Conservation (phyloP, 2,797 vertebrate species). For the Psittacula derbiana region DNA sequence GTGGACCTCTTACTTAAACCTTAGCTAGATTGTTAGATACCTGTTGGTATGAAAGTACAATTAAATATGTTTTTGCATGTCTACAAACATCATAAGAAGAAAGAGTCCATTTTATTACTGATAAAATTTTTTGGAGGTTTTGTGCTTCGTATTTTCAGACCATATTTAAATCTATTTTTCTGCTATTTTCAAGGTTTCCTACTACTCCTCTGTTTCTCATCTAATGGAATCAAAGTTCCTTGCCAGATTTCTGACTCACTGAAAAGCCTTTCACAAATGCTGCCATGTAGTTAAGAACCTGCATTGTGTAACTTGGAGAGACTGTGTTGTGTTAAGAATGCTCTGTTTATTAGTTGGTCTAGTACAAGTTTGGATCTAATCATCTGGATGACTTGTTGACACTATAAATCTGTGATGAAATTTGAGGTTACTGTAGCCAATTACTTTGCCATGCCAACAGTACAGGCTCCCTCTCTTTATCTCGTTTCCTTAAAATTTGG, state of each 20-base stretch:
- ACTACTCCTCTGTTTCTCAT: slow-evolving; percentile 16
- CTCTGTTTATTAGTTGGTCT: slow-evolving; percentile 25
- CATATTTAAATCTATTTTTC: not conserved
- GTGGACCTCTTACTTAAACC: not conserved
- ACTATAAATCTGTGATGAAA: slow-evolving; percentile 25
- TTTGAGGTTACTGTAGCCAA: not conserved
- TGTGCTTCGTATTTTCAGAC: not conserved
- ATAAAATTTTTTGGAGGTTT: not conserved
- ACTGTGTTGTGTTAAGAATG: slow-evolving; percentile 20
- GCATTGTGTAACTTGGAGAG: slow-evolving; percentile 44
- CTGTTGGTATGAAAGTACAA: not conserved
- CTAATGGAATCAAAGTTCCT: slow-evolving; percentile 1
- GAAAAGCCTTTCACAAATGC: slow-evolving; percentile 22
- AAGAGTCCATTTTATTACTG: not conserved
- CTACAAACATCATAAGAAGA: not conserved
- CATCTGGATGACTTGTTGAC: slow-evolving; percentile 47
- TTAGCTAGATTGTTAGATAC: not conserved
- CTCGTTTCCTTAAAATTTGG: not conserved
- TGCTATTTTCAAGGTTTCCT: slow-evolving; percentile 18
- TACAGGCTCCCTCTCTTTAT: not conserved
- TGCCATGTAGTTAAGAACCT: slow-evolving; percentile 38
- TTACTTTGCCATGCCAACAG: slow-evolving; percentile 20
- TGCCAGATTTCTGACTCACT: slow-evolving; percentile 59
- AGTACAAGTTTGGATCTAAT: slow-evolving; percentile 34
- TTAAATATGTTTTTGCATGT: not conserved